Evolutionary conservation across 2,113 vertebrate species (phyloP).

Genomic region (Hippocampus comes): DNA sequence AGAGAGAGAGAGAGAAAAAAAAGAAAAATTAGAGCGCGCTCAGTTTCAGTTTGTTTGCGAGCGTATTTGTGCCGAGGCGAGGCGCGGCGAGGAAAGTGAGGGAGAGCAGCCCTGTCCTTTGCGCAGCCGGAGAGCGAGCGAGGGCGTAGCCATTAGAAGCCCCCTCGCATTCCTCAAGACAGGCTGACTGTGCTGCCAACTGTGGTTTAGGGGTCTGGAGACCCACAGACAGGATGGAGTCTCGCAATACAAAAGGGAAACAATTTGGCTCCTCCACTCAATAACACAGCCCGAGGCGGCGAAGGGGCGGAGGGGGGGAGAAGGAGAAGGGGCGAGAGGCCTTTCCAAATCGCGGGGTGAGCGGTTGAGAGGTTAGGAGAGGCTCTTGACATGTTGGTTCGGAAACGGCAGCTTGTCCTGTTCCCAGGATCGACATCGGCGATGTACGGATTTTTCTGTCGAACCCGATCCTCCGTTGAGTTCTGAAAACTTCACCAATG

Average conservation of each 20-base stretch:
- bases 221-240: slow-evolving; percentile 81
- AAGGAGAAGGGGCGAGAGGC: slow-evolving; percentile 31
- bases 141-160: slow-evolving; percentile 71
- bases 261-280: slow-evolving; percentile 74
- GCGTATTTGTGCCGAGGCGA: slow-evolving; percentile 31
- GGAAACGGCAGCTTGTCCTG: slow-evolving; percentile 52
- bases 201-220: slow-evolving; percentile 77
- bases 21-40: slow-evolving; percentile 17
- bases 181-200: slow-evolving; percentile 71
- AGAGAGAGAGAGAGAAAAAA: not conserved
- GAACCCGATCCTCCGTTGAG: too few species aligned
- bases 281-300: slow-evolving; percentile 67
- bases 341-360: slow-evolving; percentile 1
- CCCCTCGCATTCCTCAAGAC: slow-evolving; percentile 69
- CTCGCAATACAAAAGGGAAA: slow-evolving; percentile 77
- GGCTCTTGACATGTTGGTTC: slow-evolving; percentile 70
- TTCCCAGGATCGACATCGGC: slow-evolving; percentile 68
- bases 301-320: slow-evolving; percentile 47
- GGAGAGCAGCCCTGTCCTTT: slow-evolving; percentile 48
- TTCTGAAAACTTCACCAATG: not conserved
- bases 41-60: slow-evolving; percentile 54
- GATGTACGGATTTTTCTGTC: slow-evolving; percentile 36
- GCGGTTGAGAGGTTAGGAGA: slow-evolving; percentile 11
- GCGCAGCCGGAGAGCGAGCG: slow-evolving; percentile 55
- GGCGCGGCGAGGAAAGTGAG: slow-evolving; percentile 34